These are phyloP conservation scores for Antitype chi DNA, from an alignment of 2,888 invertebrate species.

Conservation along the genomic window DNA sequence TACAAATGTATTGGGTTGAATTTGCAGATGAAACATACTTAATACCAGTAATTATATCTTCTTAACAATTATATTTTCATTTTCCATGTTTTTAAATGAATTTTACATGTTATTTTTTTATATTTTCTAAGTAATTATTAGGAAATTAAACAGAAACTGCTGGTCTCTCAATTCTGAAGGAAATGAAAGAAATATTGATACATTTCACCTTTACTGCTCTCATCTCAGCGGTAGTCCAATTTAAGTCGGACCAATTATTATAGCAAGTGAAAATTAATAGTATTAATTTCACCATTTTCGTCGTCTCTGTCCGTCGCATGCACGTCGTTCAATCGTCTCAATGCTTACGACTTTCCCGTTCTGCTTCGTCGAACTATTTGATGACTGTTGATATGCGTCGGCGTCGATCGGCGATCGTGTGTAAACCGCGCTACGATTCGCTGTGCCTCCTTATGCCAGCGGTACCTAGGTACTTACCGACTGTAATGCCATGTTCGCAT, in stretches of 20 bases:
- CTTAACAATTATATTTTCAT: neutral
- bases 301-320: slow-evolving; percentile 55
- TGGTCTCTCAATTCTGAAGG: neutral
- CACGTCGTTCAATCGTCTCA: slow-evolving; percentile 65
- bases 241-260: slow-evolving; percentile 23
- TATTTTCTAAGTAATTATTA: neutral
- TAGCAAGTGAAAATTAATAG: slow-evolving; percentile 22
- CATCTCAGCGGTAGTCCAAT: slow-evolving; percentile 1
- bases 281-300: slow-evolving; percentile 21
- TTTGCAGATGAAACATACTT: neutral
- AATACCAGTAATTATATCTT: neutral
- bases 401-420: slow-evolving; percentile 59
- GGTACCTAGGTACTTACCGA: slow-evolving; percentile 15
- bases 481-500: slow-evolving; percentile 41
- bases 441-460: slow-evolving; percentile 30
- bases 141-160: neutral
- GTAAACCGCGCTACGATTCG: slow-evolving; percentile 46
- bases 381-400: slow-evolving; percentile 71
- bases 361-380: slow-evolving; percentile 75
- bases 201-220: slow-evolving; percentile 9
- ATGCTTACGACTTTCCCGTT: slow-evolving; percentile 84
- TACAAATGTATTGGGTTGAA: neutral
- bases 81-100: neutral
- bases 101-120: neutral
- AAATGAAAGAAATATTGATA: neutral